Conservation (phyloP, 2,113 vertebrate genomes). For the Muntiacus muntjak region DNA sequence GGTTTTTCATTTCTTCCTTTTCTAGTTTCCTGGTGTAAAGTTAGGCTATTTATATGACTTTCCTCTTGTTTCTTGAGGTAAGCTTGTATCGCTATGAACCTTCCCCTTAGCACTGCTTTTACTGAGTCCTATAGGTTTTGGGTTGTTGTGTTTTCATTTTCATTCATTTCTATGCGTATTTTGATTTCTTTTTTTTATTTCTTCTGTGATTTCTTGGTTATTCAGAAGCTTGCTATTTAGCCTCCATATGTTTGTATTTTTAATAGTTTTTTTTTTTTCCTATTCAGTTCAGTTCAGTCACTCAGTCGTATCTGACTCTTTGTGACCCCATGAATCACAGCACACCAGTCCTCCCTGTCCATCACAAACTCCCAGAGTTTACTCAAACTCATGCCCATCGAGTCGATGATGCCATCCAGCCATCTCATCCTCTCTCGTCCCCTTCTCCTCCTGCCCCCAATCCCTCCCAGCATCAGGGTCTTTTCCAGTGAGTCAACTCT, state of each 20-base stretch:
- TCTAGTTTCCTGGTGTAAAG: background rate
- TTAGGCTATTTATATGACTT: background rate
- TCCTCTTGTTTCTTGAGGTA: background rate
- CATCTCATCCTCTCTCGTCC: no score
- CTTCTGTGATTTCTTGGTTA: background rate
- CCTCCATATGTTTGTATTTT: background rate
- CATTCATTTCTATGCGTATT: background rate
- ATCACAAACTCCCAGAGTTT: no score
- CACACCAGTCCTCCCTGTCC: no score
- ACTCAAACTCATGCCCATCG: no score
- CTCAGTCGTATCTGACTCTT: no score
- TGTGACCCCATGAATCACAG: no score
- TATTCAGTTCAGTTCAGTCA: no score
- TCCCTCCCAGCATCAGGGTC: no score
- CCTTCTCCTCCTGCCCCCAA: no score
- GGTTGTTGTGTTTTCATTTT: background rate
- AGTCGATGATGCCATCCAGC: no score
- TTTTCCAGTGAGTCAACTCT: no score
- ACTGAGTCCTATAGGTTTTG: rapidly evolving
- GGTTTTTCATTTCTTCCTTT: background rate
- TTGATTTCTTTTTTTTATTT: background rate
- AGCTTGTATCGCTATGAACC: background rate
- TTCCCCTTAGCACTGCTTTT: background rate
- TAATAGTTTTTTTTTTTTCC: background rate
- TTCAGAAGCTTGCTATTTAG: background rate